Base-by-base conservation (phyloP, 2,797 vertebrate species). In the Lophius americanus region DNA sequence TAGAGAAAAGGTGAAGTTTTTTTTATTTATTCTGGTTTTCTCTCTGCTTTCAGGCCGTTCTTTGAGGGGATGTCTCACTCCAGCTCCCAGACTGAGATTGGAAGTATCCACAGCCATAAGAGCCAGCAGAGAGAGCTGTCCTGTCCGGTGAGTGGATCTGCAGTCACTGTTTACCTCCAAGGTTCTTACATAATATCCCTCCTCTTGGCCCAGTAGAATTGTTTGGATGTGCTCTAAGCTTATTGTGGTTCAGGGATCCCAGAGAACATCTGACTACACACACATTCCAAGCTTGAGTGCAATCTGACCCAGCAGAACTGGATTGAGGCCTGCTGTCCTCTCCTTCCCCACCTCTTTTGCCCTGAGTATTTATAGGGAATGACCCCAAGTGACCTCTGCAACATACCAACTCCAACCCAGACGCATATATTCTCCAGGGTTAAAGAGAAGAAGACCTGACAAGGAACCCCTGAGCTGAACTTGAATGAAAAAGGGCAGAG, bases 41-140 rank as follows among this genome's bases (percentile, higher is more conserved):
- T 43, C 10, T 82, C 1, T 77, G 49, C 68, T 83, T 84, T 39
- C 68, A 95, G 94, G 88, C 94, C 94, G 0, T 95, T 94, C 75
- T 95, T 95, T 57, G 94, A 94, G 72, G 94, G 94, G 38, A 94
- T 94, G 91, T 94, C 94, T 68, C 93, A 94, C 81, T 95, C 93
- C 69, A 94, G 94, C 70, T 95, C 94, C 8, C 94, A 94, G 88
- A 94, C 94, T 0, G 94, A 95, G 79, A 93, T 95, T 46, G 91
- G 94, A 63, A 94, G 94, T 69, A 72, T 92, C 43, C 92, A 94
- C 72, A 94, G 91, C 79, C 92, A 94, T 58, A 93, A 85, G 76
- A 94, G 90, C 71, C 93, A 93, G 58, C 85, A 89, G 61, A 89
- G 86, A 74, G 88, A 90, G 44, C 65, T 88, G 67, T 75, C 85